Base-by-base conservation (phyloP, 1,140 invertebrate genomes). In the Tribolium madens region DNA sequence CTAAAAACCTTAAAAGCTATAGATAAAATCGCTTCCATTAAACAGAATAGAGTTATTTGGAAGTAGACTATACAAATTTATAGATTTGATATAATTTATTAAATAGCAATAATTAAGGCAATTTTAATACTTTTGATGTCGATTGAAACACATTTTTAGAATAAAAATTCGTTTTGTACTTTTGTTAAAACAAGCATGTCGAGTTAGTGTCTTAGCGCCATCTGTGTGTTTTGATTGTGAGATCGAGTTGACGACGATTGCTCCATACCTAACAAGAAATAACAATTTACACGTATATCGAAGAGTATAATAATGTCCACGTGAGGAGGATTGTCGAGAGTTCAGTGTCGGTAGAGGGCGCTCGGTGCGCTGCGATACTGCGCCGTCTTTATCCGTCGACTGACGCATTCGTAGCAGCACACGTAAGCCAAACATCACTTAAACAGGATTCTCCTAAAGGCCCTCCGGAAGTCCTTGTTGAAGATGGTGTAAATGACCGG, bases 401-500 rank as follows among this genome's bases (percentile, higher is more conserved):
- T 87, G 78, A 91, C 91, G 86, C 91, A 91, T 80, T 85, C 84
- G 80, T 92, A 92, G 87, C 91, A 92, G 89, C 91, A 92, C 90
- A 92, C 91, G 87, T 92, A 92, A 81, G 91, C 90, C 87, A 92
- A 92, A 92, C 91, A 92, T 95, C 92, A 97, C 91, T 97, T 97
- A 87, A 96, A 97, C 83, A 98, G 89, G 87, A 98, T 97, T 83
- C 97, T 91, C 78, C 96, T 91, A 86, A 99, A 99, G 7, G 97
- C 97, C 83, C 94, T 91, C 74, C 97, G 91, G 87, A 99, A 99
- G 88, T 99, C 98, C 87, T 98, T 96, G 87, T 99, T 99, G 89
- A 99, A 99, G 83, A 99, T 98, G 52, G 97, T 98, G 87, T 99
- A 99, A 79, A 99, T 98, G 80, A 98, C 95, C 10, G 97, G 98